These are phyloP conservation scores for Phalacrocorax carbo DNA, from an alignment of 2,113 vertebrate genomes.

Conservation along the genomic window DNA sequence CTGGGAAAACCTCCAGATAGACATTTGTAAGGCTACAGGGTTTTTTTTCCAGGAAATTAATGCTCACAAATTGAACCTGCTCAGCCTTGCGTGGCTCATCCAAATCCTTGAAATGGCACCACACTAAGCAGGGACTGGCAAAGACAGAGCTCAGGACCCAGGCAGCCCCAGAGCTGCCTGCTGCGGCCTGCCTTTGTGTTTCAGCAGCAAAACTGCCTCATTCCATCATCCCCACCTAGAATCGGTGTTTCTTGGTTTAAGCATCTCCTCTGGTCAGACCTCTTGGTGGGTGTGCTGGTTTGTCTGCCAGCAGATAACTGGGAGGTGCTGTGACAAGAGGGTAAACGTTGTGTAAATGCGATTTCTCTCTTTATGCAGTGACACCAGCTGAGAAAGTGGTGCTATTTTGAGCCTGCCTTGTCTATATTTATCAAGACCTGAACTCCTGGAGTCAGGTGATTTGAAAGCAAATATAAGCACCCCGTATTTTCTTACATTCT, in stretches of 20 bases:
- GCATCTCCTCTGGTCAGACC: background rate
- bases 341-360: fast-evolving
- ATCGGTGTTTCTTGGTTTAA: fast-evolving
- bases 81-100: background rate
- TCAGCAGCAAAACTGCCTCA: background rate
- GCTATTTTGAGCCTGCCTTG: fast-evolving
- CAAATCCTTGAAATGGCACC: background rate
- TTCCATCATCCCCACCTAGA: background rate
- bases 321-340: background rate
- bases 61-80: background rate
- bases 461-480: background rate
- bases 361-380: fast-evolving
- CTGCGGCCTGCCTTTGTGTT: background rate
- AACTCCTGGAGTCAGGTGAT: background rate
- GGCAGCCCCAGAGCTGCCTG: background rate
- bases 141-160: background rate
- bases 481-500: background rate
- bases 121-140: background rate
- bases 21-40: background rate
- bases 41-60: background rate
- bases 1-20: background rate
- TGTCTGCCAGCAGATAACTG: background rate
- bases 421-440: no score
- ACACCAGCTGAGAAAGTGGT: background rate
- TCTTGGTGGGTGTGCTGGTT: background rate